These are phyloP conservation scores for Myathropa florea DNA, from an alignment of 2,888 invertebrate genomes.

Conservation along the genomic window DNA sequence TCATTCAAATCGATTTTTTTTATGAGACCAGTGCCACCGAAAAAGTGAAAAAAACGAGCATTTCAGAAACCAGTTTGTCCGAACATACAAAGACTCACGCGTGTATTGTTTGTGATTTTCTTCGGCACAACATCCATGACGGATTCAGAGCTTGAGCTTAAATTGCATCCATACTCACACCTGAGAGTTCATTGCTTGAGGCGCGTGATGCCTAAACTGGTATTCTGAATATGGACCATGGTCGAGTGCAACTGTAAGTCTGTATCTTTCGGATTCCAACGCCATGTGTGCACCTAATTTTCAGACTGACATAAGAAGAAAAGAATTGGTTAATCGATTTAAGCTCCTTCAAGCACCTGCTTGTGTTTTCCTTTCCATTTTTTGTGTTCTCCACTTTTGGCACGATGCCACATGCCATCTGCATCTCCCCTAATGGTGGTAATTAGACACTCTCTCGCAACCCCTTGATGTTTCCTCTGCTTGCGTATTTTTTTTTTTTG, in stretches of 20 bases:
- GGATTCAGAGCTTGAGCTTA: slow-evolving; percentile 9
- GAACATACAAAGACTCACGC: neutral
- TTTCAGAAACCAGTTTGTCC: slow-evolving; percentile 33
- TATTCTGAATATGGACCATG: slow-evolving; percentile 46
- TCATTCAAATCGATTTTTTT: slow-evolving; percentile 35
- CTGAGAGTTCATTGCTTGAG: slow-evolving; percentile 11
- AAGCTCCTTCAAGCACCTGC: slow-evolving; percentile 49
- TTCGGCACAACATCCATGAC: neutral
- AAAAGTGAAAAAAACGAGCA: neutral
- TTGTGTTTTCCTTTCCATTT: neutral
- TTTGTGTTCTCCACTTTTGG: neutral
- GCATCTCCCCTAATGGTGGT: slow-evolving; percentile 41
- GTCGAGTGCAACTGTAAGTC: slow-evolving; percentile 37
- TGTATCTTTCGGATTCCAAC: slow-evolving; percentile 12
- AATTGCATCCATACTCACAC: slow-evolving; percentile 24
- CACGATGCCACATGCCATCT: slow-evolving; percentile 59
- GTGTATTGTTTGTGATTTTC: neutral
- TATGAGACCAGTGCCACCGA: neutral
- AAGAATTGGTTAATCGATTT: slow-evolving; percentile 46
- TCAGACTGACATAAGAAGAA: neutral
- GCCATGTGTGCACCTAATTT: slow-evolving; percentile 47
- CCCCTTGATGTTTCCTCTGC: neutral
- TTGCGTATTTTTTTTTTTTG: neutral
- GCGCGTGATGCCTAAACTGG: slow-evolving; percentile 46
- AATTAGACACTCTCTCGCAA: slow-evolving; percentile 22